Conservation (phyloP, 2,888 invertebrate species). For the Tiphia femorata region DNA sequence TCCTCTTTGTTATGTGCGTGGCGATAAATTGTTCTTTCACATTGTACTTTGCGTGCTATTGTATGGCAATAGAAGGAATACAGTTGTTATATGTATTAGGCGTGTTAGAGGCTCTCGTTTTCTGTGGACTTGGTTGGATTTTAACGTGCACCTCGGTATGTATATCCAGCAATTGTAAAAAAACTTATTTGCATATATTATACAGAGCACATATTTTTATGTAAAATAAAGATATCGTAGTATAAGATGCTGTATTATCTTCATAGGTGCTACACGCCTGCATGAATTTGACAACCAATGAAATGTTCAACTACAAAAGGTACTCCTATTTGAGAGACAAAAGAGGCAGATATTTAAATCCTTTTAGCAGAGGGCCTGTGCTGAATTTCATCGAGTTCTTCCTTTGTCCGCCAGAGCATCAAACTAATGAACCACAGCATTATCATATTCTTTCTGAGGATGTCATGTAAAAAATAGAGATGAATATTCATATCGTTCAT, state of each 20-base stretch:
- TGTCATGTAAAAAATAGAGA: constrained; percentile 41
- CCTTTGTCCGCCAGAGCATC: constrained; percentile 85
- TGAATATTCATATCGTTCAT: neutral
- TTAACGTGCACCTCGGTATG: constrained; percentile 88
- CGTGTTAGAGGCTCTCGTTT: constrained; percentile 84
- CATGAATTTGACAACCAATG: constrained; percentile 94
- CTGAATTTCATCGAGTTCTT: constrained; percentile 92
- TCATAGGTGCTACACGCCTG: constrained; percentile 88
- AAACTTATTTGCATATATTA: neutral
- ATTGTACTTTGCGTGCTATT: constrained; percentile 89
- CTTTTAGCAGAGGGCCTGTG: constrained; percentile 90
- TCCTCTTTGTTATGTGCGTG: constrained; percentile 88
- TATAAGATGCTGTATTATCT: no score
- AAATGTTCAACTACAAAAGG: constrained; percentile 93
- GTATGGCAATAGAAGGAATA: constrained; percentile 87
- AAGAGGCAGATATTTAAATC: constrained; percentile 89
- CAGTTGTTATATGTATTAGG: constrained; percentile 88
- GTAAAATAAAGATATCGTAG: neutral
- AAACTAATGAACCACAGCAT: constrained; percentile 76
- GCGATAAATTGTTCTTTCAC: constrained; percentile 90
- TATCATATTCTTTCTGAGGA: constrained; percentile 78
- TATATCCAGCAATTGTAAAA: neutral
- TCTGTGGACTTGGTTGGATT: constrained; percentile 89
- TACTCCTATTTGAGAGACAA: constrained; percentile 92
- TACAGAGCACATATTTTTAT: constrained; percentile 22